Conservation (phyloP, 1,140 invertebrate genomes). For the Nasonia giraulti region DNA sequence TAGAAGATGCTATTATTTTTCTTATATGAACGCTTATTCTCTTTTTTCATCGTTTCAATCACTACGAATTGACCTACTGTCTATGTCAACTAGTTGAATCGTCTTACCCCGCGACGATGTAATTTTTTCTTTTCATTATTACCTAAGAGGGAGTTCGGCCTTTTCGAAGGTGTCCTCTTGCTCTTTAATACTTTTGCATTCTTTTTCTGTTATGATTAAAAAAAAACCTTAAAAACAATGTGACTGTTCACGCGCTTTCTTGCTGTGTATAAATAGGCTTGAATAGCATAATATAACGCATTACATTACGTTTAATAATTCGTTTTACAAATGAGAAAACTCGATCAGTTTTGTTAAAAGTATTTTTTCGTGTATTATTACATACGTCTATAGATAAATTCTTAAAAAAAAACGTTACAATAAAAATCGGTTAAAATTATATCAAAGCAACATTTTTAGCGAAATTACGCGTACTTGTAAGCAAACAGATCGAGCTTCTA, state of each 20-base stretch:
- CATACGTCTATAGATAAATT: background rate
- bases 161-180: constrained; percentile 49
- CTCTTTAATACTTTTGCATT: constrained; percentile 46
- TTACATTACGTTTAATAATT: constrained; percentile 7
- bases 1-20: constrained; percentile 60
- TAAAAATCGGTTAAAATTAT: constrained; percentile 32
- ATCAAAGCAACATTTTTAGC: background rate
- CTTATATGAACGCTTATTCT: constrained; percentile 54
- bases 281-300: background rate
- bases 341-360: constrained; percentile 34
- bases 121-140: constrained; percentile 51
- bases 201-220: constrained; percentile 27
- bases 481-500: constrained; percentile 8
- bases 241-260: background rate
- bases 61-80: constrained; percentile 45
- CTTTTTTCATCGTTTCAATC: constrained; percentile 48
- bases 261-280: background rate
- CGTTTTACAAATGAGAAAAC: background rate
- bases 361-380: background rate
- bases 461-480: background rate
- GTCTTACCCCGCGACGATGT: constrained; percentile 47
- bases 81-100: constrained; percentile 41
- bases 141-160: constrained; percentile 52
- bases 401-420: background rate
- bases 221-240: background rate